These are phyloP conservation scores for Bombus turneri DNA, from an alignment of 1,140 invertebrate genomes.

Conservation along the genomic window DNA sequence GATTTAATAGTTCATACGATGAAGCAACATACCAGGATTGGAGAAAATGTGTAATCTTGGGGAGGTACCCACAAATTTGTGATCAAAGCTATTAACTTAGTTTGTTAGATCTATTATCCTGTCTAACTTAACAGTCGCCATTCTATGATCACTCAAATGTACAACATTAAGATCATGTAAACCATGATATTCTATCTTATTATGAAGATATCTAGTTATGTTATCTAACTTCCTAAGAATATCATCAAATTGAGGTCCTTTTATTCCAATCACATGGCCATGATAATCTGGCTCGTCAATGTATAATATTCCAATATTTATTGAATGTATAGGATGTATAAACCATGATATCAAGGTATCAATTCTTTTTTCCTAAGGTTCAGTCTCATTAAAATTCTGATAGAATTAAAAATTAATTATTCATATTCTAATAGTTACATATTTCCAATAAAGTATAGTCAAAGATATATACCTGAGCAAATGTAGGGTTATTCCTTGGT, in stretches of 20 bases:
- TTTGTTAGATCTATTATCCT: slow-evolving; percentile 85
- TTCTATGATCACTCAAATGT: slow-evolving; percentile 89
- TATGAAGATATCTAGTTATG: slow-evolving; percentile 84
- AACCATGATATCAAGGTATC: slow-evolving; percentile 87
- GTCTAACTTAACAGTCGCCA: slow-evolving; percentile 83
- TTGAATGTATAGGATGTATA: slow-evolving; percentile 82
- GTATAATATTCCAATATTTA: slow-evolving; percentile 87
- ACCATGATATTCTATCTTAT: slow-evolving; percentile 81
- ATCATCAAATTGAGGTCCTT: slow-evolving; percentile 79
- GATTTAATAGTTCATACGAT: neutral
- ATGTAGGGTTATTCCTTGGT: too few relatives aligned
- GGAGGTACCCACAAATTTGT: slow-evolving; percentile 78
- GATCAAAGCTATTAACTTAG: slow-evolving; percentile 82
- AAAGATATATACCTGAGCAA: slow-evolving; percentile 51
- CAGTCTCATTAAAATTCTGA: slow-evolving; percentile 81
- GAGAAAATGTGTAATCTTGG: slow-evolving; percentile 84
- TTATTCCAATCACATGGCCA: slow-evolving; percentile 83
- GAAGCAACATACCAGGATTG: slow-evolving; percentile 77
- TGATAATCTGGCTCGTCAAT: slow-evolving; percentile 91
- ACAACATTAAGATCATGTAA: slow-evolving; percentile 86
- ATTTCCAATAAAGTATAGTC: neutral
- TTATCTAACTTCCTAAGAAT: slow-evolving; percentile 84
- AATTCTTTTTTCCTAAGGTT: slow-evolving; percentile 84
- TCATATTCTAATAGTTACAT: neutral
- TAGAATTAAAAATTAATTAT: slow-evolving; percentile 48